phyloP scores from a whole-genome alignment of 2,888 invertebrate genomes.

The Gerris lacustris region DNA sequence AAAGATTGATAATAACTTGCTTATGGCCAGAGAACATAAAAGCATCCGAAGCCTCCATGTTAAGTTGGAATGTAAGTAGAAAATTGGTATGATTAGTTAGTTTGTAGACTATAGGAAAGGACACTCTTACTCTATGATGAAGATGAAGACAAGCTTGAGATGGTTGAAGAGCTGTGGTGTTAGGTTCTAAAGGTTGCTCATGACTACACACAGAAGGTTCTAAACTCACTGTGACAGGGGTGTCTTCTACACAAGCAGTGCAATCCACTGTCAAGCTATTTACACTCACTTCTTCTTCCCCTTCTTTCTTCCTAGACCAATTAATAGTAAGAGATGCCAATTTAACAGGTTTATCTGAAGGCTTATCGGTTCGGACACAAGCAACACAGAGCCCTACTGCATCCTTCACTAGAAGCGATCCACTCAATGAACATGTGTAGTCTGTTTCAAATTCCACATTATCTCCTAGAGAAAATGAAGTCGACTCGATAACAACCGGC shows the following conservation, averaged over 20 bases:
- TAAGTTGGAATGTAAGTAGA: slow-evolving; percentile 58
- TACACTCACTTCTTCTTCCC: slow-evolving; percentile 33
- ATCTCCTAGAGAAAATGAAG: slow-evolving; percentile 46
- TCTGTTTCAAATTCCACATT: slow-evolving; percentile 30
- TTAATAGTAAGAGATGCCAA: slow-evolving; percentile 44
- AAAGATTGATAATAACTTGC: slow-evolving; percentile 45
- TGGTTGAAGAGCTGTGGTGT: slow-evolving; percentile 34
- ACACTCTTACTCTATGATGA: slow-evolving; percentile 55
- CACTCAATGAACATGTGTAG: slow-evolving; percentile 35
- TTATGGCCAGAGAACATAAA: slow-evolving; percentile 94
- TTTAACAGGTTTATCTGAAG: slow-evolving; percentile 40
- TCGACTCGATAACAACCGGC: slow-evolving; percentile 52
- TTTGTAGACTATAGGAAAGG: slow-evolving; percentile 57
- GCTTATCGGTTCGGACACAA: slow-evolving; percentile 38
- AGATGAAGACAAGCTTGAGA: slow-evolving; percentile 44
- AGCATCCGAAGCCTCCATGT: slow-evolving; percentile 71
- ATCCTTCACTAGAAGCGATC: slow-evolving; percentile 38
- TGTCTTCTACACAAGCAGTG: slow-evolving; percentile 1
- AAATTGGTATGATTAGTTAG: slow-evolving; percentile 58
- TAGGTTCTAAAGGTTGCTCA: slow-evolving; percentile 43
- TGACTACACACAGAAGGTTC: slow-evolving; percentile 47
- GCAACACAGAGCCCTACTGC: slow-evolving; percentile 45
- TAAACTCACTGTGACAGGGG: not conserved
- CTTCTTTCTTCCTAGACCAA: slow-evolving; percentile 44
- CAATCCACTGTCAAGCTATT: slow-evolving; percentile 44